phyloP scores from a whole-genome alignment of 2,113 vertebrate genomes.

The Aegotheles bennettii region DNA sequence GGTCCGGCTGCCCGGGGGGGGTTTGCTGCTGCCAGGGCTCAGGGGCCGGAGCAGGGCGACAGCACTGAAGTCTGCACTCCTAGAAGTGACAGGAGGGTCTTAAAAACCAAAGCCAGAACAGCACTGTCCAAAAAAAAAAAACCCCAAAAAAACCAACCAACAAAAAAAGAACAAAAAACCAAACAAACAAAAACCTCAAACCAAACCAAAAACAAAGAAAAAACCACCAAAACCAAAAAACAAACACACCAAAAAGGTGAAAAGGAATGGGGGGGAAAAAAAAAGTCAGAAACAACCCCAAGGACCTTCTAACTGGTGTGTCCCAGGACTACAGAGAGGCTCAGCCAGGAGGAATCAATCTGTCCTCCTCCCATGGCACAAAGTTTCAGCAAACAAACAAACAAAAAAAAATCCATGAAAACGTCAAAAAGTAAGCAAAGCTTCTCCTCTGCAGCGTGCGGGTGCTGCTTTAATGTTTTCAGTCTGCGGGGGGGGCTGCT shows the following conservation, averaged over 20 bases:
- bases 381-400: not conserved
- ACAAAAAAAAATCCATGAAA: not conserved
- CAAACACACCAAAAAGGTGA: not conserved
- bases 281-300: not conserved
- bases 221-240: not conserved
- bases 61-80: not conserved
- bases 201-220: not conserved
- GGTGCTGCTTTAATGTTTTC: not conserved
- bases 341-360: not conserved
- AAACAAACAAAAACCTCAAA: rapidly evolving
- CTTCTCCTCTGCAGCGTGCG: not conserved
- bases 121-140: not conserved
- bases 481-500: not conserved
- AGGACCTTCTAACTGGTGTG: not conserved
- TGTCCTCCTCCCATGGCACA: not conserved
- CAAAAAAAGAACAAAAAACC: not conserved
- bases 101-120: not conserved
- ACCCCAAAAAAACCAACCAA: too few relatives aligned
- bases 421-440: not conserved
- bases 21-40: not conserved
- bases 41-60: not conserved
- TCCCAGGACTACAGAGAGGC: not conserved
- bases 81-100: not conserved
- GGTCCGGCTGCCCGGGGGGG: not conserved
- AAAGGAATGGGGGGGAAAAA: not conserved